A percentile compares a stretch with the other conserved stretches of the same genome.
These are phyloP conservation scores for Synergus itoensis DNA, from an alignment of 2,888 invertebrate genomes.

Conservation along the genomic window DNA sequence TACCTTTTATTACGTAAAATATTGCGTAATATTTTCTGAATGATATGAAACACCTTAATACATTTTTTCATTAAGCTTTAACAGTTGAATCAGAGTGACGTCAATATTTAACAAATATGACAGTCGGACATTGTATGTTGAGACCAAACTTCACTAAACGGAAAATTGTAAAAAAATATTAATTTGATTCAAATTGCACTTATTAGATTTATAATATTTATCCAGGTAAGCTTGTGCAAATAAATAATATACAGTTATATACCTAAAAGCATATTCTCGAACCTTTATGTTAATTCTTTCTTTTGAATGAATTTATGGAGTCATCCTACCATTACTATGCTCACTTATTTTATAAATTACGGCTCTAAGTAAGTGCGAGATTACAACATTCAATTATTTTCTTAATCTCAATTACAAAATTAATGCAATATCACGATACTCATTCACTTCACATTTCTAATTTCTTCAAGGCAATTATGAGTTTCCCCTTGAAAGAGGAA, in stretches of 20 bases:
- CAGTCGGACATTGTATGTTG: too few relatives aligned
- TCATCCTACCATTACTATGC: neutral
- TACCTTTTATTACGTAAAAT: neutral
- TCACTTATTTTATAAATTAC: slow-evolving; percentile 7
- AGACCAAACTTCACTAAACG: too few relatives aligned
- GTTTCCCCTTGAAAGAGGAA: neutral
- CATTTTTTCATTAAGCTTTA: neutral
- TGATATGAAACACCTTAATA: too few relatives aligned
- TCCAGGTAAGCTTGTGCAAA: too few relatives aligned
- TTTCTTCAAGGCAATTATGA: slow-evolving; percentile 1
- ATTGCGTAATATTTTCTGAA: neutral
- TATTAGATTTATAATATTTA: too few relatives aligned
- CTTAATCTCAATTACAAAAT: slow-evolving; percentile 8
- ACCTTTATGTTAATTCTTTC: slow-evolving; percentile 42
- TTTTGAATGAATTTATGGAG: slow-evolving; percentile 46
- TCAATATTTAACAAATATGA: neutral
- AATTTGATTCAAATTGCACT: too few relatives aligned
- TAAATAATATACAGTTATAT: neutral
- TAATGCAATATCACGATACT: neutral
- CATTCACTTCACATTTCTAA: neutral
- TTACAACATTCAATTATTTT: slow-evolving; percentile 34
- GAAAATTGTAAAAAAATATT: too few relatives aligned
- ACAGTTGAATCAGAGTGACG: neutral
- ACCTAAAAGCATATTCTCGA: too few relatives aligned
- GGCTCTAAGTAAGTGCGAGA: slow-evolving; percentile 16